Conservation (phyloP, 2,113 vertebrate species). For the Psilopsiagon aurifrons region DNA sequence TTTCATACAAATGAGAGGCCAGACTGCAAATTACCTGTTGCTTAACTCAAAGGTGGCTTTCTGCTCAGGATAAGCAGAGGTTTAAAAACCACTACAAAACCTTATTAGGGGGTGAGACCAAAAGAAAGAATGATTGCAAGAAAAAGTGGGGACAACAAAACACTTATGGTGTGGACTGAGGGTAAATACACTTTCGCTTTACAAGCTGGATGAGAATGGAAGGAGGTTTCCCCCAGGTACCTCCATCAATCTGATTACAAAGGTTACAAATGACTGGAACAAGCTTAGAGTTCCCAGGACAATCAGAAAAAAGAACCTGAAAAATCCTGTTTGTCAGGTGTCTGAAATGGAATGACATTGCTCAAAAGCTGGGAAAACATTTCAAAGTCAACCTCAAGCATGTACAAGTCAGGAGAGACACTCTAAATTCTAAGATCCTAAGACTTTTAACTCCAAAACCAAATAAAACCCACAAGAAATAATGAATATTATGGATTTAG, state of each 20-base stretch:
- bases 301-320: not conserved
- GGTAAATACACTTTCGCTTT: not conserved
- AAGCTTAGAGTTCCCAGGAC: not conserved
- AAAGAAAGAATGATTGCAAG: not conserved
- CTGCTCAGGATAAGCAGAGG: not conserved
- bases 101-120: not conserved
- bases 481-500: not conserved
- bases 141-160: not conserved
- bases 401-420: not conserved
- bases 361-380: not conserved
- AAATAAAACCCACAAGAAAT: not conserved
- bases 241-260: not conserved
- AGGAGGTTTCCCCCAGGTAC: not conserved
- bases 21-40: not conserved
- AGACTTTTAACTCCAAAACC: not conserved
- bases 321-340: not conserved
- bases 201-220: not conserved
- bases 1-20: not conserved
- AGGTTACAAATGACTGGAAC: constrained; percentile 27
- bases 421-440: not conserved
- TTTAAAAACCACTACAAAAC: not conserved
- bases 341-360: not conserved
- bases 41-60: not conserved
- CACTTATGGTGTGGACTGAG: not conserved
- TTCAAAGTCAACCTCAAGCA: not conserved